Evolutionary conservation across 1,140 invertebrate genomes (phyloP).

Genomic region (Drosophila azteca): DNA sequence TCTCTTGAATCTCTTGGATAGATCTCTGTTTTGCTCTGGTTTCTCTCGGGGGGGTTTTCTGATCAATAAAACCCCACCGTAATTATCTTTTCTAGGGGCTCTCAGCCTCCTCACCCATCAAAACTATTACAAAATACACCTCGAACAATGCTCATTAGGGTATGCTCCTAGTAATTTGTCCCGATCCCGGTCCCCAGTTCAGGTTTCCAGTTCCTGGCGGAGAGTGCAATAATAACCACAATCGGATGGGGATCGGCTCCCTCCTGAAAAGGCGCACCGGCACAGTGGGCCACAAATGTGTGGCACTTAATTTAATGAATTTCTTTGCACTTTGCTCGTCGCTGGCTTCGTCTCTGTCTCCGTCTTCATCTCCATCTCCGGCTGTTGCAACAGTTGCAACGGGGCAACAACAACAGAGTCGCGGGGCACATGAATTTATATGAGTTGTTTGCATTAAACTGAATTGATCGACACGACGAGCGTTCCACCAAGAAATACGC

Average conservation of each 20-base stretch:
- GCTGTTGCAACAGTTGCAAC: constrained; percentile 7
- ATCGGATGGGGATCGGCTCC: constrained; percentile 13
- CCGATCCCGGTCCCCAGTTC: constrained; percentile 30
- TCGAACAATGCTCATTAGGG: constrained; percentile 17
- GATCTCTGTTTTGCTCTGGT: not conserved
- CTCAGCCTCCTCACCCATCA: constrained; percentile 10
- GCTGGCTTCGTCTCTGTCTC: constrained; percentile 25
- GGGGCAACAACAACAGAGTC: not conserved
- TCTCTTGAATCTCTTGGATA: too few relatives aligned
- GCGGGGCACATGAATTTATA: constrained; percentile 76
- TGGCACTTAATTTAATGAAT: constrained; percentile 82
- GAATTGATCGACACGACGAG: constrained; percentile 80
- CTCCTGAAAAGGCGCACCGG: constrained; percentile 47
- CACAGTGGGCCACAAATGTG: constrained; percentile 78
- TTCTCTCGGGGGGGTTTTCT: not conserved
- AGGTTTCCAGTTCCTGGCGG: constrained; percentile 32
- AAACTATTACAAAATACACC: constrained; percentile 41
- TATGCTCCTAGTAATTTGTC: constrained; percentile 53
- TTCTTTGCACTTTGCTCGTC: constrained; percentile 75
- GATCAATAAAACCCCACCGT: constrained; percentile 5
- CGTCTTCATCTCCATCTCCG: constrained; percentile 4
- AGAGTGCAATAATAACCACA: constrained; percentile 58
- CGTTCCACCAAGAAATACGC: not conserved
- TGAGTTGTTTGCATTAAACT: constrained; percentile 81
- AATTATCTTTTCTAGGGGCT: constrained; percentile 29